Evolutionary conservation across 2,888 invertebrate species (phyloP).

Genomic region (Agrotis puta): DNA sequence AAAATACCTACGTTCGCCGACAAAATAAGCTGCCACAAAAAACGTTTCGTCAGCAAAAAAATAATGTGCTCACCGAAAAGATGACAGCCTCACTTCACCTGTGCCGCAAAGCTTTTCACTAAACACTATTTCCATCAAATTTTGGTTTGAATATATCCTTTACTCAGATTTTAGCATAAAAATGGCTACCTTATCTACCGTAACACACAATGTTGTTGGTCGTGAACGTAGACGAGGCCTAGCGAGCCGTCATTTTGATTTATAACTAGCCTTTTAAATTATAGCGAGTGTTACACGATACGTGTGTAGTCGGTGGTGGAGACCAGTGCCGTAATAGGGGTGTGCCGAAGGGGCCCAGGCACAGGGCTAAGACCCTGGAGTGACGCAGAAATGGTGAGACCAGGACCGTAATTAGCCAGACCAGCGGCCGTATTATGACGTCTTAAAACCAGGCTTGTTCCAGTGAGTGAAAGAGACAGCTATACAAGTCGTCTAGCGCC

Average conservation of each 20-base stretch:
- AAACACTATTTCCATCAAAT: slow-evolving; percentile 9
- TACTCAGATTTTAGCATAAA: slow-evolving; percentile 18
- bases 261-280: slow-evolving; percentile 40
- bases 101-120: slow-evolving; percentile 1
- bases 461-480: too few species aligned
- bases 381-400: too few species aligned
- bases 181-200: slow-evolving; percentile 31
- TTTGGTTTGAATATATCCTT: slow-evolving; percentile 3
- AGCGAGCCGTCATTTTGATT: slow-evolving; percentile 35
- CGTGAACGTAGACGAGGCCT: slow-evolving; percentile 13
- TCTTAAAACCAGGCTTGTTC: too few species aligned
- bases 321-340: too few species aligned
- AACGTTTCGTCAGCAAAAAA: slow-evolving; percentile 6
- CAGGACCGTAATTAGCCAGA: too few species aligned
- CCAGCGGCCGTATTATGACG: too few species aligned
- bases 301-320: too few species aligned
- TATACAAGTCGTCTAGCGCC: too few species aligned
- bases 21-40: neutral
- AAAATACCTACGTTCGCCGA: neutral
- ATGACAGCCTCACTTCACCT: slow-evolving; percentile 3
- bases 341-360: too few species aligned
- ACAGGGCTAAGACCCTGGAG: too few species aligned
- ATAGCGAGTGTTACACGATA: too few species aligned
- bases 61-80: neutral
- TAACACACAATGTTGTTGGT: slow-evolving; percentile 4